Conservation (phyloP, 2,113 vertebrate genomes). For the Poecile atricapillus region DNA sequence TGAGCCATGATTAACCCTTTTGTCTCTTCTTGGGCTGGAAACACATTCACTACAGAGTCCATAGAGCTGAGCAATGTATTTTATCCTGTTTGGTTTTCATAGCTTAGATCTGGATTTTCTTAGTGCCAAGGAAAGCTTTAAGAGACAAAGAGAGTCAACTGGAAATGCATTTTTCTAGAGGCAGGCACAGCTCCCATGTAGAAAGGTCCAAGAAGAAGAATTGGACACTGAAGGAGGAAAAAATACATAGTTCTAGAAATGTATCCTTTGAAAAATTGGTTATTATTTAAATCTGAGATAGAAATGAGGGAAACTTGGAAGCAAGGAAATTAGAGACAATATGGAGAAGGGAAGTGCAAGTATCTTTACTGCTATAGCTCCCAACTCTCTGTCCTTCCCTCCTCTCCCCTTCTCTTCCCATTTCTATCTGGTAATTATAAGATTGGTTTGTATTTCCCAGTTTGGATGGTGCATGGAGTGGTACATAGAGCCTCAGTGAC, state of each 20-base stretch:
- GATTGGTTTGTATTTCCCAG: not conserved
- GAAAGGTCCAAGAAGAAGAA: not conserved
- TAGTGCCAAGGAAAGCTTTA: not conserved
- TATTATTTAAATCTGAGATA: not conserved
- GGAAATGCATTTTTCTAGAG: not conserved
- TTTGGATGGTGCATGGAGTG: not conserved
- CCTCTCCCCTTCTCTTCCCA: not conserved
- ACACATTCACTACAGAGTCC: not conserved
- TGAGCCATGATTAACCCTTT: not conserved
- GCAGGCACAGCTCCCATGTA: not conserved
- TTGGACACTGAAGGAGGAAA: not conserved
- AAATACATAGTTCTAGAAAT: not conserved
- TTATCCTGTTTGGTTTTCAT: not conserved
- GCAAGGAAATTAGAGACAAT: not conserved
- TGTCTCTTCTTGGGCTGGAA: not conserved
- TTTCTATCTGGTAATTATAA: not conserved
- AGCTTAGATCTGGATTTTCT: not conserved
- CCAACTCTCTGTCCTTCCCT: not conserved
- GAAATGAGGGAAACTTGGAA: not conserved
- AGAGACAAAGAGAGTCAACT: not conserved
- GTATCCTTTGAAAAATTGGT: not conserved
- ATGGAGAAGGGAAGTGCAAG: not conserved
- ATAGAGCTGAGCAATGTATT: not conserved
- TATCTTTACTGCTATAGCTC: not conserved
- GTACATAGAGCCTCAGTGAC: not conserved